Conservation (phyloP, 2,113 vertebrate species). For the Pseudorasbora parva region DNA sequence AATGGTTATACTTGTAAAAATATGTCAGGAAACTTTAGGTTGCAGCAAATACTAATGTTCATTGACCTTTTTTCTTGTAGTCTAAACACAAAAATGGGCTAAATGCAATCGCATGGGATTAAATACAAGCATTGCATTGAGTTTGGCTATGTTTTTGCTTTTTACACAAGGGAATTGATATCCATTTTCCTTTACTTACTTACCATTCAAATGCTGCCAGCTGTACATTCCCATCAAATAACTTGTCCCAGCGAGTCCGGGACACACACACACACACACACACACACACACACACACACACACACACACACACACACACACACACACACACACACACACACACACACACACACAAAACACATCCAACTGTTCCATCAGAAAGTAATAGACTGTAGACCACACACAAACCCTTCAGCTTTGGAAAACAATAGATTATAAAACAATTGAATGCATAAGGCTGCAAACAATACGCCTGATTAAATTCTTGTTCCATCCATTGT, state of each 20-base stretch:
- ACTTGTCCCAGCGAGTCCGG: constrained; percentile 27
- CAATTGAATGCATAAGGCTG: neutral
- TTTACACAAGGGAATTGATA: neutral
- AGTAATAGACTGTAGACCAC: constrained; percentile 58
- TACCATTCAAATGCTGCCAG: neutral
- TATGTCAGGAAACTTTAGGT: neutral
- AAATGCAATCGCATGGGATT: neutral
- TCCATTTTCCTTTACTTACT: neutral
- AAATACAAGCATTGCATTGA: neutral
- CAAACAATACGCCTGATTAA: constrained; percentile 58
- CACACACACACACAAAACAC: constrained; percentile 33
- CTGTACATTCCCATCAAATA: constrained; percentile 64
- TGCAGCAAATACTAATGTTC: neutral
- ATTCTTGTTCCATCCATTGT: neutral
- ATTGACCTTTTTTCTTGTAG: neutral
- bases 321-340: neutral
- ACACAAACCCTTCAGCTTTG: neutral
- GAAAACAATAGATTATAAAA: neutral
- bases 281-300: neutral
- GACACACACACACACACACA: neutral
- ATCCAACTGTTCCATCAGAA: constrained; percentile 72
- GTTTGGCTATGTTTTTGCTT: neutral
- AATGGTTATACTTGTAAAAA: constrained; percentile 3
- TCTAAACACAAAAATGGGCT: neutral
- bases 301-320: neutral